Base-by-base conservation (phyloP, 2,797 vertebrate genomes). In the Ctenosaura bakeri region DNA sequence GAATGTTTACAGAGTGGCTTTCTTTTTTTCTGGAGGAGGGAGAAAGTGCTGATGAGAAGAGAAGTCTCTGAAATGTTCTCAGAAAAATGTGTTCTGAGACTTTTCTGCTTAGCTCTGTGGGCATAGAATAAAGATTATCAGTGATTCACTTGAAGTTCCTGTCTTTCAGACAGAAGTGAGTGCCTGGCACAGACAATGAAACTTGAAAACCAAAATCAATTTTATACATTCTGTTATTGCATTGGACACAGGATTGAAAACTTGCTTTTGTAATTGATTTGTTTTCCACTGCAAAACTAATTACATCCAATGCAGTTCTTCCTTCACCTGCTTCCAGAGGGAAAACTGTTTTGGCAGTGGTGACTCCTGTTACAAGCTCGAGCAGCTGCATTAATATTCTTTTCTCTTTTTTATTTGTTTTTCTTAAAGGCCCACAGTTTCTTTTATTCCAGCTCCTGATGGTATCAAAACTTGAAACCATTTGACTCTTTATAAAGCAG, bases 181-280 rank as follows among this genome's bases (percentile, higher is more conserved):
- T 90, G 89, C 92, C 82, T 92, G 83, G 91, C 83, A 94, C 89
- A 95, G 92, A 95, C 92, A 94, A 92, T 95, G 91, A 85, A 86
- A 94, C 95, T 93, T 94, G 93, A 95, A 84, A 95, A 95, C 93
- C 94, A 95, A 95, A 95, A 96, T 96, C 95, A 95, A 96, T 96
- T 91, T 91, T 93, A 93, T 92, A 92, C 92, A 92, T 94, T 95
- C 94, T 93, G 94, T 95, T 96, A 92, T 94, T 96, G 92, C 94
- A 91, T 92, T 95, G 94, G 94, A 83, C 83, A 92, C 92, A 90
- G 94, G 93, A 95, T 93, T 95, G 95, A 95, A 96, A 95, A 95
- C 95, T 95, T 95, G 94, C 94, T 96, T 95, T 96, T 95, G 66
- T 95, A 92, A 96, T 96, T 96, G 96, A 96, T 96, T 96, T 96